Conservation (phyloP, 2,113 vertebrate species). For the Ranitomeya variabilis region DNA sequence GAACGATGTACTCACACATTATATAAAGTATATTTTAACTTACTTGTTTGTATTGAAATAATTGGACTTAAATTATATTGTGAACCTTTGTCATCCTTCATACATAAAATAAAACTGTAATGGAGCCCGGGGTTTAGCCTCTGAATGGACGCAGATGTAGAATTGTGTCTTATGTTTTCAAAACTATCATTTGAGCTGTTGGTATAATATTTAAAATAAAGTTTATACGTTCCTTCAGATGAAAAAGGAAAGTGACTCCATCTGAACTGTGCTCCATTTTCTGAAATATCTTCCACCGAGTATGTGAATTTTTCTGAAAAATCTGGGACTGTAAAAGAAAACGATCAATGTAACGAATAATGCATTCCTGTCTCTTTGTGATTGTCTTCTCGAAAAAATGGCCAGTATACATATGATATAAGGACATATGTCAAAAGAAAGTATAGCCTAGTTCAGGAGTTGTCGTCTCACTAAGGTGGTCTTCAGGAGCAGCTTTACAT, state of each 20-base stretch:
- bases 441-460: too few relatives aligned
- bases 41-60: constrained; percentile 77
- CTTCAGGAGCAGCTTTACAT: too few relatives aligned
- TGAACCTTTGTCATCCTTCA: constrained; percentile 69
- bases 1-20: too few relatives aligned
- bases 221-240: constrained; percentile 66
- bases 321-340: constrained; percentile 62
- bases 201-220: constrained; percentile 76
- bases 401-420: too few relatives aligned
- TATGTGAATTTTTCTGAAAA: constrained; percentile 66
- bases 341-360: neutral
- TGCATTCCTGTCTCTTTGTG: too few relatives aligned
- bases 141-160: constrained; percentile 67
- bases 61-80: constrained; percentile 74
- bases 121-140: constrained; percentile 75
- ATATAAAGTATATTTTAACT: constrained; percentile 64
- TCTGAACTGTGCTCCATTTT: constrained; percentile 75
- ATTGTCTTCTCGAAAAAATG: too few relatives aligned
- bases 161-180: constrained; percentile 65
- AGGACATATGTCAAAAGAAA: too few relatives aligned
- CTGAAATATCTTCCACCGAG: constrained; percentile 70
- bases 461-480: too few relatives aligned
- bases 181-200: constrained; percentile 61
- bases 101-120: constrained; percentile 78
- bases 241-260: constrained; percentile 71